Evolutionary conservation across 2,888 invertebrate species (phyloP), one percentile per base, ranked within the genome.

Genomic region (Scrobipalpa atriplicella): DNA sequence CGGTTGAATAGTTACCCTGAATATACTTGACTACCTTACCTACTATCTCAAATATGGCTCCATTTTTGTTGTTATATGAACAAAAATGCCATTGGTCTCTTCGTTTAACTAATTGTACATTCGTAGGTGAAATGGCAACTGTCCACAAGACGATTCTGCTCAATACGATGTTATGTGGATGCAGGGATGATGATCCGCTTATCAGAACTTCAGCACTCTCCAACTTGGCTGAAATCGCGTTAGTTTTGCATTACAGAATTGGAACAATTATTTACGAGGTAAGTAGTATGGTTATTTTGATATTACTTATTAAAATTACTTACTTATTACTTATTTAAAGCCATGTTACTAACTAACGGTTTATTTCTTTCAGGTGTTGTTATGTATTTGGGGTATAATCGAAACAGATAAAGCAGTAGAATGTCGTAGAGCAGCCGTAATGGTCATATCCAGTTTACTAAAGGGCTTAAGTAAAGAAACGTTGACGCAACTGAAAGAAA

Each of bases 131-230:
- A 77, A 94, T 95, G 90, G 94, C 95, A 11, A 92, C 95, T 11
- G 92, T 93, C 63, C 95, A 97, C 80, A 95, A 96, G 80, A 93
- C 94, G 43, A 77, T 94, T 39, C 85, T 98, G 52, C 83, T 98
- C 10, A 95, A 96, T 76, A 95, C 96, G 0, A 95, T 96, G 83
- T 86, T 98, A 36, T 90, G 89, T 72, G 96, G 95, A 2, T 93
- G 95, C 39, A 94, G 94, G 73, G 96, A 97, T 82, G 82, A 92
- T 2, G 97, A 97, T 79, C 93, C 95, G 16, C 84, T 96, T 38
- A 94, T 98, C 54, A 93, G 97, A 75, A 95, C 97, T 16, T 97
- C 97, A 1, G 96, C 96, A 77, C 89, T 98, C 65, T 97, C 97
- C 0, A 97, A 97, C 84, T 90, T 98, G 56, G 97, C 96, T 0